Conservation (phyloP, 2,113 vertebrate species). For the Mystacornis crossleyi region DNA sequence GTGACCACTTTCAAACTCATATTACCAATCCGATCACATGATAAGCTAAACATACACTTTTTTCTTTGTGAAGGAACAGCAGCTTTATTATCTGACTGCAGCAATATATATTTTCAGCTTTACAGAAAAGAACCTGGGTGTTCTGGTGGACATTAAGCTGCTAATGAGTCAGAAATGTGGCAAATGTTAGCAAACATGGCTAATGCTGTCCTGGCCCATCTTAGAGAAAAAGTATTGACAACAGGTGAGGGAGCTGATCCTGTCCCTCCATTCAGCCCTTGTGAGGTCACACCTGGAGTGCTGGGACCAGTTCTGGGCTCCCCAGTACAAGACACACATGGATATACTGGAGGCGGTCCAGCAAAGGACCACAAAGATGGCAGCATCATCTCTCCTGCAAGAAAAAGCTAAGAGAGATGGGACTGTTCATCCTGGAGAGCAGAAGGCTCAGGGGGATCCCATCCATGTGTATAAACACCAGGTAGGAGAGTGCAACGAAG, state of each 20-base stretch:
- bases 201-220: background rate
- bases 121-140: background rate
- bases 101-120: background rate
- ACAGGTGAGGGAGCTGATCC: background rate
- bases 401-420: background rate
- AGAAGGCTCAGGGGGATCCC: background rate
- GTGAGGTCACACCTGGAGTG: background rate
- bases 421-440: background rate
- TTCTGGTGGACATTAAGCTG: background rate
- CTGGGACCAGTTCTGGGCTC: background rate
- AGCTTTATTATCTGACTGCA: background rate
- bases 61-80: background rate
- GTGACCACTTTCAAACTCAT: background rate
- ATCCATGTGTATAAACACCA: background rate
- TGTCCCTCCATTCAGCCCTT: background rate
- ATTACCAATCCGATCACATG: background rate
- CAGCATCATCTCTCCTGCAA: background rate
- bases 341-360: background rate
- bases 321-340: background rate
- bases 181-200: background rate
- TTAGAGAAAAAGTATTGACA: background rate
- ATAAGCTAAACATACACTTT: background rate
- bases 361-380: background rate
- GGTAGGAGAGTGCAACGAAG: background rate
- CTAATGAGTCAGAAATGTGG: background rate